These are phyloP conservation scores for Siniperca knerii DNA, from an alignment of 2,113 vertebrate genomes.

Conservation along the genomic window DNA sequence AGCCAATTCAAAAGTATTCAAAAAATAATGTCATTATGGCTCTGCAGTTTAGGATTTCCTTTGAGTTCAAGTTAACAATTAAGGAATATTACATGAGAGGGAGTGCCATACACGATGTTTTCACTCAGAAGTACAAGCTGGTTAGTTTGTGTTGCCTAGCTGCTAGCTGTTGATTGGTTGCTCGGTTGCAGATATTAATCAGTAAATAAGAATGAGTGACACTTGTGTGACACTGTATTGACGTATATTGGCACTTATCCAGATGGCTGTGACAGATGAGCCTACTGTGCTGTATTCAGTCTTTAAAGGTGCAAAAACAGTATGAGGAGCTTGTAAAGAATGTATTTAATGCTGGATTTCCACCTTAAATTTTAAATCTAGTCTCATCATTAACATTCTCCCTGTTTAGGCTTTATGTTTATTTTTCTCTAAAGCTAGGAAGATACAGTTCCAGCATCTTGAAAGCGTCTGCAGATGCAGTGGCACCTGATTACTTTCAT, in stretches of 20 bases:
- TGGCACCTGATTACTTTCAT: constrained; percentile 80
- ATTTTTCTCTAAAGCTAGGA: constrained; percentile 34
- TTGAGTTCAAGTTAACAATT: constrained; percentile 30
- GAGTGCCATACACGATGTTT: neutral
- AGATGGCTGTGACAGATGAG: constrained; percentile 30
- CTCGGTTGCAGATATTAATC: constrained; percentile 47
- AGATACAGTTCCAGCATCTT: constrained; percentile 57
- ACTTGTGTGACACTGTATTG: constrained; percentile 9
- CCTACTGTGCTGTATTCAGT: neutral
- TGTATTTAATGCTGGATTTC: neutral
- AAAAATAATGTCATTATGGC: constrained; percentile 23
- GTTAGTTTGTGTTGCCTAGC: constrained; percentile 22
- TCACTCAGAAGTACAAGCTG: constrained; percentile 4
- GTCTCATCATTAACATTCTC: neutral
- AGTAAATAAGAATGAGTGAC: constrained; percentile 33
- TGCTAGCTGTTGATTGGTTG: constrained; percentile 48
- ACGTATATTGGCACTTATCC: constrained; percentile 29
- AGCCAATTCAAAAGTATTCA: constrained; percentile 48
- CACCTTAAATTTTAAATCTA: neutral
- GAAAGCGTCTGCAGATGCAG: constrained; percentile 65
- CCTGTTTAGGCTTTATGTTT: neutral
- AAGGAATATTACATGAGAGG: constrained; percentile 14
- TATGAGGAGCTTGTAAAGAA: neutral
- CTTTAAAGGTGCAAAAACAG: neutral
- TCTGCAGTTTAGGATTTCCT: constrained; percentile 13